These are phyloP conservation scores for Drosophila formosana DNA, from an alignment of 2,888 invertebrate species.

Conservation along the genomic window DNA sequence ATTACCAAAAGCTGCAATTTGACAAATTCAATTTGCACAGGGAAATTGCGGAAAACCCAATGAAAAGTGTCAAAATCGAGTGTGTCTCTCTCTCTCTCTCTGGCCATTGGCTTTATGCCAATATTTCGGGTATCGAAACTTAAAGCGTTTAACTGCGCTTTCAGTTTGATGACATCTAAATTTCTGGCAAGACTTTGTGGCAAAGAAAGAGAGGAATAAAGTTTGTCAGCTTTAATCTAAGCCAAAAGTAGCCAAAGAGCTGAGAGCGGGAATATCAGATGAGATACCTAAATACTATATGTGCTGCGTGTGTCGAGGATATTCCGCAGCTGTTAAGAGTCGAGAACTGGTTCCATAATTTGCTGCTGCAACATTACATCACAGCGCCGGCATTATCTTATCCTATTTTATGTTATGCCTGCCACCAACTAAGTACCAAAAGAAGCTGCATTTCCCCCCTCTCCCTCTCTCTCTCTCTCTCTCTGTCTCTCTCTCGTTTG, in stretches of 20 bases:
- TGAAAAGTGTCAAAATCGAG: constrained; percentile 28
- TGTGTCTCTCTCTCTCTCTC: background rate
- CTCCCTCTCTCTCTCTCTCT: background rate
- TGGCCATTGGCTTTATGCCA: constrained; percentile 15
- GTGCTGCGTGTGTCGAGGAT: constrained; percentile 2
- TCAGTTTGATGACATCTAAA: background rate
- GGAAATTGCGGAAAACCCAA: constrained; percentile 34
- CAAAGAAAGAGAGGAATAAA: background rate
- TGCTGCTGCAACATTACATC: constrained; percentile 38
- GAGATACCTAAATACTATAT: background rate
- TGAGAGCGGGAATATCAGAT: background rate
- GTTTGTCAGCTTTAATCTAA: background rate
- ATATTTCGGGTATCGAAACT: background rate
- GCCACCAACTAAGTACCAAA: constrained; percentile 49
- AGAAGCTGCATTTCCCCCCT: constrained; percentile 47
- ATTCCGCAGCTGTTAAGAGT: constrained; percentile 13
- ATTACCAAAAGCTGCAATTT: constrained; percentile 56
- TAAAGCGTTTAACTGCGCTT: too few relatives aligned
- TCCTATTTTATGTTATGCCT: constrained; percentile 35
- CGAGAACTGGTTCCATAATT: constrained; percentile 21
- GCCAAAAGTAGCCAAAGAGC: background rate
- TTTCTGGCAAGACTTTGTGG: background rate
- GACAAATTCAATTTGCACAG: constrained; percentile 66
- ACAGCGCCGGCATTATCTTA: constrained; percentile 40
- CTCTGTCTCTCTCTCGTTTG: background rate